Conservation (phyloP, 2,113 vertebrate genomes). For the Calyptommatus sinebrachiatus region DNA sequence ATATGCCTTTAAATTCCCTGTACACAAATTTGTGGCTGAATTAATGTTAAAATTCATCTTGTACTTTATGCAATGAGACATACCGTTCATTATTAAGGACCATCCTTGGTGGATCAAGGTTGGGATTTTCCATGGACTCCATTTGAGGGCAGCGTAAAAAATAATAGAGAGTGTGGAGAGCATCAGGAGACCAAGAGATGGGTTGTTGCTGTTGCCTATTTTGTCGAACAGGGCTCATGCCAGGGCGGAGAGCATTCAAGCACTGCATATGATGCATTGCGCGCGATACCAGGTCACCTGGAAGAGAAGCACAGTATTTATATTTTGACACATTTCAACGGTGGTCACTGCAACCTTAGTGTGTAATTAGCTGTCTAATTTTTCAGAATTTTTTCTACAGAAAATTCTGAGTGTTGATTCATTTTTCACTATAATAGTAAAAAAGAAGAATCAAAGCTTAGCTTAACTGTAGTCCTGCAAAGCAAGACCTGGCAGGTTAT, state of each 20-base stretch:
- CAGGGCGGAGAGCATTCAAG: constrained; percentile 80
- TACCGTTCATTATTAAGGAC: constrained; percentile 94
- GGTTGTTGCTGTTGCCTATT: constrained; percentile 82
- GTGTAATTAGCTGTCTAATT: not conserved
- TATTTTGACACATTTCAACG: constrained; percentile 2
- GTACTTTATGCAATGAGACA: not conserved
- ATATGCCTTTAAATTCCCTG: not conserved
- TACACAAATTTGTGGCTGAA: not conserved
- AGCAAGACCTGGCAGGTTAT: too few relatives aligned
- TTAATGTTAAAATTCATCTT: not conserved
- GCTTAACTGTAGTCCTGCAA: too few relatives aligned
- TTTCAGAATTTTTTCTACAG: not conserved
- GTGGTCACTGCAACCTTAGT: not conserved
- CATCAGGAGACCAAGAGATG: constrained; percentile 93
- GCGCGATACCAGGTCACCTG: constrained; percentile 94
- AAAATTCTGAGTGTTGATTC: not conserved
- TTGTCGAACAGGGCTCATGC: constrained; percentile 87
- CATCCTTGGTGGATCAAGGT: constrained; percentile 96
- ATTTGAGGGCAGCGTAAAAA: constrained; percentile 97
- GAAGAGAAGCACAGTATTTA: not conserved
- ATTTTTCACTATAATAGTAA: not conserved
- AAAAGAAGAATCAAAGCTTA: not conserved
- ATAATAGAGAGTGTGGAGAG: constrained; percentile 98
- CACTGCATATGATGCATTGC: constrained; percentile 99
- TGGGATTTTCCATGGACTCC: constrained; percentile 99